These are phyloP conservation scores for Pelecanus crispus DNA, from an alignment of 2,113 vertebrate genomes.

Conservation along the genomic window DNA sequence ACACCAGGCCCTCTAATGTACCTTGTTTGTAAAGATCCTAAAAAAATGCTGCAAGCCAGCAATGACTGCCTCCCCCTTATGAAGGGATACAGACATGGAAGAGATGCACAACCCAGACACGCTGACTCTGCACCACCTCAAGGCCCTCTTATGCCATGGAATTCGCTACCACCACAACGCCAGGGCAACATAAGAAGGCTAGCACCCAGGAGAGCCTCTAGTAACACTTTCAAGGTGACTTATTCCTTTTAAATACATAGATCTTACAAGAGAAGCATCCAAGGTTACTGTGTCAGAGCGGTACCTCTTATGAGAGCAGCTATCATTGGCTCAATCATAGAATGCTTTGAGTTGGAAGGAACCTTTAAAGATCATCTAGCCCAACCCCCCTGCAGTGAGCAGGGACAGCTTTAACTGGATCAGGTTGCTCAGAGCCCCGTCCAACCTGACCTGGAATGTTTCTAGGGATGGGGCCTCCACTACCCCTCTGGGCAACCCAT, in stretches of 20 bases:
- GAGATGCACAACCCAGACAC: background rate
- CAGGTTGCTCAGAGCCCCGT: no score
- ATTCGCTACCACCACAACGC: background rate
- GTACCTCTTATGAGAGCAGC: background rate
- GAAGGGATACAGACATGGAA: background rate
- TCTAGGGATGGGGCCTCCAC: no score
- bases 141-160: background rate
- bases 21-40: background rate
- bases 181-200: background rate
- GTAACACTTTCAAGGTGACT: background rate
- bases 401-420: no score
- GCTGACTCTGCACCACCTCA: background rate
- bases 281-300: background rate
- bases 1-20: background rate
- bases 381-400: no score
- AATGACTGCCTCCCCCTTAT: background rate
- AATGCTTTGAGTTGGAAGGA: no score
- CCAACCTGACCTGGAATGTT: no score
- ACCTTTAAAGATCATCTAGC: no score
- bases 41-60: background rate
- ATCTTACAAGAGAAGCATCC: background rate
- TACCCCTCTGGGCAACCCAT: no score
- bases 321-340: background rate
- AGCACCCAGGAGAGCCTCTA: background rate
- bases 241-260: background rate